These are phyloP conservation scores for Drosophila formosana DNA, from an alignment of 2,888 invertebrate genomes.

Conservation along the genomic window DNA sequence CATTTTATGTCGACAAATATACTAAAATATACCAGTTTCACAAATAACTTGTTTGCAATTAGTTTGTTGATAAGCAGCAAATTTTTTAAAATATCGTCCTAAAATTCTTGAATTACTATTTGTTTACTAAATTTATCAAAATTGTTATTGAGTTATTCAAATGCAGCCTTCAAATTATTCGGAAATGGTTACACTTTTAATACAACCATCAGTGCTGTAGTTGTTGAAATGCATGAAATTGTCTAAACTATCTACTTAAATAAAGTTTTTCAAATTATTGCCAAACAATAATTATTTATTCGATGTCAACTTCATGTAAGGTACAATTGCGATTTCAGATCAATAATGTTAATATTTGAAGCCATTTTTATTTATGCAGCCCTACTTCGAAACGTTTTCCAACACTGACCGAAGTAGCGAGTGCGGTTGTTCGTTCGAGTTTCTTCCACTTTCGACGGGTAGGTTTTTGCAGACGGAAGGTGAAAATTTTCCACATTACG, in stretches of 20 bases:
- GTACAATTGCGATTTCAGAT: not conserved
- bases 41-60: not conserved
- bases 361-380: conserved; percentile 23
- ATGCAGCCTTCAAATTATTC: not conserved
- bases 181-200: conserved; percentile 23
- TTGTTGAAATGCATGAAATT: not conserved
- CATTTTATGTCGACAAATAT: not conserved
- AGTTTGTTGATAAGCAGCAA: not conserved
- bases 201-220: conserved; percentile 21
- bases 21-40: not conserved
- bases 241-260: not conserved
- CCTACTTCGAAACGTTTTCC: conserved; percentile 21
- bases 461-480: conserved; percentile 80
- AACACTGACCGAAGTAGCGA: conserved; percentile 51
- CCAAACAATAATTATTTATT: not conserved
- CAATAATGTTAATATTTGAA: not conserved
- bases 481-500: conserved; percentile 75
- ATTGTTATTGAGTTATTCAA: not conserved
- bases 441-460: conserved; percentile 77
- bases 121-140: not conserved
- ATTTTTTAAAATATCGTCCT: not conserved
- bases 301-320: not conserved
- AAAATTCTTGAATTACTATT: not conserved
- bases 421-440: conserved; percentile 48
- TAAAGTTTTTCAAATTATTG: not conserved